These are phyloP conservation scores for Piprites chloris DNA, from an alignment of 2,113 vertebrate species.

Conservation along the genomic window DNA sequence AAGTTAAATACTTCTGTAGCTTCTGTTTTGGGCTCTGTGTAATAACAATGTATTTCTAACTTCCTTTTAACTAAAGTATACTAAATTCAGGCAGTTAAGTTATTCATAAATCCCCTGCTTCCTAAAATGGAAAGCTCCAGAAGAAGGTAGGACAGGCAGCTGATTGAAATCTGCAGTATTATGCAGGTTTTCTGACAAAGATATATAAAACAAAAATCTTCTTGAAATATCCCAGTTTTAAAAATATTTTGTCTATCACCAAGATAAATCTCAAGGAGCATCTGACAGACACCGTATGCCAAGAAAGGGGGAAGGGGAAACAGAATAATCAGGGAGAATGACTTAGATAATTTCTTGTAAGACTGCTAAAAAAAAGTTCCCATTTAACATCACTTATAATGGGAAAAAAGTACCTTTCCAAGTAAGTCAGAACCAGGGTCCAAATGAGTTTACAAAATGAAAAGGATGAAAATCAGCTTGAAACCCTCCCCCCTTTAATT, in stretches of 20 bases:
- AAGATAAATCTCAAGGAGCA: slow-evolving; percentile 46
- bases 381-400: not conserved
- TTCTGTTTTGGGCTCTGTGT: slow-evolving; percentile 13
- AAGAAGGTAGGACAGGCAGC: slow-evolving; percentile 59
- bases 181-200: slow-evolving; percentile 48
- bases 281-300: slow-evolving; percentile 34
- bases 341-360: slow-evolving; percentile 12
- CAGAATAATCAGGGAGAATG: slow-evolving; percentile 7
- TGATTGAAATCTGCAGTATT: slow-evolving; percentile 51
- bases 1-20: slow-evolving; percentile 49
- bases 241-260: slow-evolving; percentile 51
- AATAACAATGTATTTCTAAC: not conserved
- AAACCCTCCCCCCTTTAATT: not conserved
- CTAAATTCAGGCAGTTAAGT: slow-evolving; percentile 30
- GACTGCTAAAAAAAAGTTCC: not conserved
- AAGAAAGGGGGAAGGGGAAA: slow-evolving; percentile 18
- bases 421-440: not conserved
- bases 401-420: not conserved
- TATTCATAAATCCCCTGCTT: slow-evolving; percentile 52
- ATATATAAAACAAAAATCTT: slow-evolving; percentile 38
- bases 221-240: slow-evolving; percentile 54
- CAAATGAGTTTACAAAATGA: not conserved
- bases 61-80: slow-evolving; percentile 20
- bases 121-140: slow-evolving; percentile 45
- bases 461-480: not conserved